Conservation (phyloP, 2,797 vertebrate species). For the Sebastes nivosus region DNA sequence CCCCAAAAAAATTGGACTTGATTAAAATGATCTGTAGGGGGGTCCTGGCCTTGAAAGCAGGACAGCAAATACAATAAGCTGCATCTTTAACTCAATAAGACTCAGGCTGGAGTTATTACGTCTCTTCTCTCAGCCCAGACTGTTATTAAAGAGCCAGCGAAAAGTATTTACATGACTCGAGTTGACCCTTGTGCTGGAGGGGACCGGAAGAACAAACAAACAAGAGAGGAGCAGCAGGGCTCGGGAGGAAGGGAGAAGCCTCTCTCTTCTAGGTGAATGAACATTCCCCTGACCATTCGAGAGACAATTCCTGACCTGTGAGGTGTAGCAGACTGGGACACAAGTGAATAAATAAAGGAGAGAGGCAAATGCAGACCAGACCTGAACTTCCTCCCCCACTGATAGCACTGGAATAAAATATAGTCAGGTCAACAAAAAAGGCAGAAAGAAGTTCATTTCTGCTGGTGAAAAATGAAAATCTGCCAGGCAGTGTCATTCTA, state of each 20-base stretch:
- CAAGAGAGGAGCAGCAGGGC: constrained; percentile 20
- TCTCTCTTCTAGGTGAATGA: constrained; percentile 35
- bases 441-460: not conserved
- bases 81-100: constrained; percentile 63
- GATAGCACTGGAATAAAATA: constrained; percentile 13
- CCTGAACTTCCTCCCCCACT: not conserved
- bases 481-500: not conserved
- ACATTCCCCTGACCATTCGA: constrained; percentile 21
- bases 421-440: constrained; percentile 1
- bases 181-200: constrained; percentile 53
- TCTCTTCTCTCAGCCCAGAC: constrained; percentile 21
- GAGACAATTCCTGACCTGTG: not conserved
- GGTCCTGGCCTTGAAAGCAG: constrained; percentile 16
- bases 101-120: constrained; percentile 23
- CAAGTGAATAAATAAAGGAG: constrained; percentile 12
- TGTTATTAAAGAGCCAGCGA: constrained; percentile 51
- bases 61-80: constrained; percentile 58
- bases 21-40: constrained; percentile 30
- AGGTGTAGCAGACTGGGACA: constrained; percentile 4
- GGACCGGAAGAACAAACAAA: constrained; percentile 54
- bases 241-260: constrained; percentile 23
- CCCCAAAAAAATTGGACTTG: constrained; percentile 8
- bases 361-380: not conserved
- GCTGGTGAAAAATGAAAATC: not conserved
- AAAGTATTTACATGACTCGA: constrained; percentile 64